Percentiles rank a stretch among this genome's conserved stretches.
phyloP scores from a whole-genome alignment of 2,113 vertebrate species.

The Ictalurus punctatus region DNA sequence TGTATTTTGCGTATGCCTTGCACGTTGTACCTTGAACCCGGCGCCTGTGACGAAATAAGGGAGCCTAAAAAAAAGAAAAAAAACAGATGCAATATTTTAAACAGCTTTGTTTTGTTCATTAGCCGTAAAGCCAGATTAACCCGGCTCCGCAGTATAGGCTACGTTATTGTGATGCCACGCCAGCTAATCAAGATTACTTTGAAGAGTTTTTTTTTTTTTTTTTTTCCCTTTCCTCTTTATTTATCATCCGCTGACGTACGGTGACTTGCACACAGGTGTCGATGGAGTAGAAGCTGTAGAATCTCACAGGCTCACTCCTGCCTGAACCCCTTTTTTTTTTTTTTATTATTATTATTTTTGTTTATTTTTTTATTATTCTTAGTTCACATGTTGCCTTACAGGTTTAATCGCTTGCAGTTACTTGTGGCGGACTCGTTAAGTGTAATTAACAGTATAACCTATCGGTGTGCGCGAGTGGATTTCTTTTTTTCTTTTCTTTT shows the following conservation, averaged over 20 bases:
- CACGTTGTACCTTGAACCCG: conserved; percentile 26
- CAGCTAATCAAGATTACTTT: conserved; percentile 58
- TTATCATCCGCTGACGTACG: conserved; percentile 58
- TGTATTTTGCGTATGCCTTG: conserved; percentile 50
- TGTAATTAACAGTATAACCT: conserved; percentile 41
- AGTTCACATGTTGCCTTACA: conserved; percentile 79
- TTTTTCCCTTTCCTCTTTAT: conserved; percentile 59
- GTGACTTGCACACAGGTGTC: conserved; percentile 57
- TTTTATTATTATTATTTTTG: too few species aligned
- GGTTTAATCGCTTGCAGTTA: conserved; percentile 68
- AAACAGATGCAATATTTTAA: conserved; percentile 45
- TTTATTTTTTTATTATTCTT: conserved; percentile 52
- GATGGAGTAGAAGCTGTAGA: conserved; percentile 49
- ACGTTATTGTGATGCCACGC: conserved; percentile 42
- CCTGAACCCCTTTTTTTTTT: conserved; percentile 46
- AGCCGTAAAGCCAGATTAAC: not conserved
- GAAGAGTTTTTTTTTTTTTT: conserved; percentile 52
- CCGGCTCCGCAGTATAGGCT: conserved; percentile 31
- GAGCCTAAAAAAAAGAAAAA: not conserved
- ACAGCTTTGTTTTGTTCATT: conserved; percentile 12
- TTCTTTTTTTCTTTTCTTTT: conserved; percentile 59
- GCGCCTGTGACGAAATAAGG: conserved; percentile 31
- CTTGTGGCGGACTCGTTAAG: conserved; percentile 57
- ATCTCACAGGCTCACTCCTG: conserved; percentile 53
- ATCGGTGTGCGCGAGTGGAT: conserved; percentile 35